Evolutionary conservation across 2,113 vertebrate genomes (phyloP).

Genomic region (Carassius carassius): DNA sequence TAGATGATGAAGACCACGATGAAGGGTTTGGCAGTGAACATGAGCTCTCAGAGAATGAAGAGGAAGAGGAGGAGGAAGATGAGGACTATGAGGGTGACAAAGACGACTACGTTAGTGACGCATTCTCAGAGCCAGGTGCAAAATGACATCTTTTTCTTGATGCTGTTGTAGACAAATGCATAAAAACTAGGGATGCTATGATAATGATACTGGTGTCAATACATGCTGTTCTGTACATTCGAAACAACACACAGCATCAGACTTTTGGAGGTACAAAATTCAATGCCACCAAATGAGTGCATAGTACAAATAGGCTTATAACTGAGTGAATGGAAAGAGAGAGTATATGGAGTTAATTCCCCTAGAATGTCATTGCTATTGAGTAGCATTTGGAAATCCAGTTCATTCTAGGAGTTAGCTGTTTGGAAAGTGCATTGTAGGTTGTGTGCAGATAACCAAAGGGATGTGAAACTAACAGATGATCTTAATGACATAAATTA

Average conservation of each 20-base stretch:
- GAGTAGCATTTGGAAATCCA: neutral
- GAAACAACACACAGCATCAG: neutral
- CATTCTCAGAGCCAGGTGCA: constrained; percentile 96
- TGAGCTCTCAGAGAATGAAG: constrained; percentile 91
- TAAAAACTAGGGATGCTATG: neutral
- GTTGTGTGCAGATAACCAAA: neutral
- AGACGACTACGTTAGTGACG: constrained; percentile 95
- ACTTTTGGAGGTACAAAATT: neutral
- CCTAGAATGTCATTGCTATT: neutral
- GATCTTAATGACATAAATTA: neutral
- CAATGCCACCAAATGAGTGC: neutral
- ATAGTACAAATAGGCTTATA: neutral
- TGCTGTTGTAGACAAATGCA: neutral
- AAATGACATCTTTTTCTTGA: neutral
- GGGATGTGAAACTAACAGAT: neutral
- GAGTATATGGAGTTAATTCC: neutral
- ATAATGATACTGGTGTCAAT: neutral
- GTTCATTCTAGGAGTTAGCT: neutral
- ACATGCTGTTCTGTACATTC: neutral
- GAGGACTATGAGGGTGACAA: constrained; percentile 90
- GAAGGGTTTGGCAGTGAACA: constrained; percentile 98
- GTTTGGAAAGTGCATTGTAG: neutral
- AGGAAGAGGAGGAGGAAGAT: constrained; percentile 79
- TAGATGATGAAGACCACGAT: constrained; percentile 94
- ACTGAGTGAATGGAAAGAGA: neutral